Conservation (phyloP, 2,888 invertebrate genomes). For the Dasypogon diadema region DNA sequence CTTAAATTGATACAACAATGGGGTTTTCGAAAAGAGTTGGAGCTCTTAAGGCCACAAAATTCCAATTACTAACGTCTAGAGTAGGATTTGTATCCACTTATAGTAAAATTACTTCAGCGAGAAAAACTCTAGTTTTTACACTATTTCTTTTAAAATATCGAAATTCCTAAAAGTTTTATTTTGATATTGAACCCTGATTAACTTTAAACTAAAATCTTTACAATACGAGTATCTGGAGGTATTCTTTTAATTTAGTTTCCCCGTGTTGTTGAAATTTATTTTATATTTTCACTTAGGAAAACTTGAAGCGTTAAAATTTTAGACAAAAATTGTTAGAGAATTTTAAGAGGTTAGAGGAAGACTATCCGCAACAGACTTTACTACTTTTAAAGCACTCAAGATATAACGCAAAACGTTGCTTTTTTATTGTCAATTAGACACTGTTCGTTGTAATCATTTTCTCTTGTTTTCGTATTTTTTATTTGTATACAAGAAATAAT, state of each 20-base stretch:
- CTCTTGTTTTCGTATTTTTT: neutral
- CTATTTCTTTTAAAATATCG: no score
- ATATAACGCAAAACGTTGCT: neutral
- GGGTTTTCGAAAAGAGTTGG: no score
- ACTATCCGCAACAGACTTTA: neutral
- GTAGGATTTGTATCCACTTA: no score
- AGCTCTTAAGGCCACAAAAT: no score
- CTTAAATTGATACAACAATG: no score
- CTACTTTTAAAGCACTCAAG: neutral
- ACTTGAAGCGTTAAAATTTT: neutral
- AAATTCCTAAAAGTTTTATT: no score
- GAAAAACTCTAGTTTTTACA: no score
- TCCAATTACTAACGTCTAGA: no score
- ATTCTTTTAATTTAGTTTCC: neutral
- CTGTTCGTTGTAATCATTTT: neutral
- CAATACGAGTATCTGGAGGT: no score
- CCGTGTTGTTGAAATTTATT: neutral
- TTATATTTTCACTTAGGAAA: neutral
- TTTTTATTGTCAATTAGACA: conserved; percentile 1
- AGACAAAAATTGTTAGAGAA: neutral
- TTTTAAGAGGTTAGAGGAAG: neutral
- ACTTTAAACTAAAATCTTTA: no score
- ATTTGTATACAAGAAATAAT: neutral
- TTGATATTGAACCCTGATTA: no score
- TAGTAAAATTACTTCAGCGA: no score